Percentiles rank a stretch among this genome's conserved stretches.
These are phyloP conservation scores for Neodiprion lecontei DNA, from an alignment of 1,140 invertebrate species.

Conservation along the genomic window DNA sequence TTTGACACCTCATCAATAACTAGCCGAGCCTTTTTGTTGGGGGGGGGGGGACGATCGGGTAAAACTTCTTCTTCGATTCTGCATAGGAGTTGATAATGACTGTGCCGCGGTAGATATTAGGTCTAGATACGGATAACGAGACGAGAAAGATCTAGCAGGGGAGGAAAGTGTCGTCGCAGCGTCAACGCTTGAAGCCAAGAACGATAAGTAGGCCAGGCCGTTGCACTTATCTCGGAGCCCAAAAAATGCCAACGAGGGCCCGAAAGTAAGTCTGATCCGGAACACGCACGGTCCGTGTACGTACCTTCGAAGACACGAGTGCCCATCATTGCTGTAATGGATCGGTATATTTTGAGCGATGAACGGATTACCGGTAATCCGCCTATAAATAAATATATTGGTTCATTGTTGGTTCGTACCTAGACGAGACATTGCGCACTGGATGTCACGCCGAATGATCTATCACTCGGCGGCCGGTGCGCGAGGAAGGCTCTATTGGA, in stretches of 20 bases:
- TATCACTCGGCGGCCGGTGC: neutral
- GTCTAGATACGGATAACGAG: no score
- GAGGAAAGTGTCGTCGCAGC: no score
- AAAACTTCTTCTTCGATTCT: no score
- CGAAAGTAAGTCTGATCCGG: neutral
- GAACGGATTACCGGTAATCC: slow-evolving; percentile 13
- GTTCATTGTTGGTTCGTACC: slow-evolving; percentile 12
- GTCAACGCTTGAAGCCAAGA: no score
- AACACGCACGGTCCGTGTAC: neutral
- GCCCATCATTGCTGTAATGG: slow-evolving; percentile 13
- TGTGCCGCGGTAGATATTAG: no score
- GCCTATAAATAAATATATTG: slow-evolving; percentile 15
- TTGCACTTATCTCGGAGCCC: no score
- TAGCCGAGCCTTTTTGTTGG: no score
- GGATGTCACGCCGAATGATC: slow-evolving; percentile 11
- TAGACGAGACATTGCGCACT: slow-evolving; percentile 9
- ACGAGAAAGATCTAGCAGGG: no score
- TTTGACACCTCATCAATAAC: no score
- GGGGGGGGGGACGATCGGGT: no score
- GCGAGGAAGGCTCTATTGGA: neutral
- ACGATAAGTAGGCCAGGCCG: no score
- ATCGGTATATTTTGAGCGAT: slow-evolving; percentile 17
- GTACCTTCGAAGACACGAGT: neutral
- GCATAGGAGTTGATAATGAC: no score
- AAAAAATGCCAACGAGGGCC: neutral